Evolutionary conservation across 2,113 vertebrate genomes (phyloP), one percentile per base, ranked within the genome.

Genomic region (Scatophagus argus): DNA sequence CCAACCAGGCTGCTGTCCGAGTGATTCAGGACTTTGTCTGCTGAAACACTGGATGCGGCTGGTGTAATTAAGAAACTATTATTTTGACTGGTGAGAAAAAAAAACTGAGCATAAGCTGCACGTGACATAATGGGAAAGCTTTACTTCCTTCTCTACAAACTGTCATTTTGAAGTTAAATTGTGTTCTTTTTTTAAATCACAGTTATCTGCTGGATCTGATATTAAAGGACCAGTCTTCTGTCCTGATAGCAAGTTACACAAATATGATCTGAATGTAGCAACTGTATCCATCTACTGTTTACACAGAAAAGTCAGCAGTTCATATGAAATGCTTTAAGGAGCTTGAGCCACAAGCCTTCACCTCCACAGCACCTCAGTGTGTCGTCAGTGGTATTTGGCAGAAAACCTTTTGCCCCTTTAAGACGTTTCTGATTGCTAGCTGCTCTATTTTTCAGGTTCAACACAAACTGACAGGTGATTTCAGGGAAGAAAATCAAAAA

Each of bases 51-150:
- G 16, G 41, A 49, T 8, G 65, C 23, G 13, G 59, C 51, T 59
- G 65, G 72, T 56, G 79, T 43, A 70, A 67, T 44, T 74, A 16
- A 66, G 44, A 71, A 16, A 32, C 52, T 2, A 55, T 58, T 51
- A 49, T 51, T 4, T 10, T 38, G 51, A 52, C 52, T 34, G 52
- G 52, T 51, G 39, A 34, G 41, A 32, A 59, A 64, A 71, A 8
- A 8, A 0, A 55, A 23, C 27, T 19, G 5, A 59, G 54, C 31
- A n/a, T 17, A 47, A 32, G 54, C 34, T 51, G 52, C 23, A 61
- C 47, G 51, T 19, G 62, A 2, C 51, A 29, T 34, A 12, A 32
- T 31, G 54, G 31, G 21, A 32, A 62, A 32, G 23, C 2, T 4
- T 21, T 1, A 17, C 5, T 32, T 10, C 44, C 43, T n/a, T 47